Conservation (phyloP, 2,113 vertebrate species). For the Ellobius talpinus region DNA sequence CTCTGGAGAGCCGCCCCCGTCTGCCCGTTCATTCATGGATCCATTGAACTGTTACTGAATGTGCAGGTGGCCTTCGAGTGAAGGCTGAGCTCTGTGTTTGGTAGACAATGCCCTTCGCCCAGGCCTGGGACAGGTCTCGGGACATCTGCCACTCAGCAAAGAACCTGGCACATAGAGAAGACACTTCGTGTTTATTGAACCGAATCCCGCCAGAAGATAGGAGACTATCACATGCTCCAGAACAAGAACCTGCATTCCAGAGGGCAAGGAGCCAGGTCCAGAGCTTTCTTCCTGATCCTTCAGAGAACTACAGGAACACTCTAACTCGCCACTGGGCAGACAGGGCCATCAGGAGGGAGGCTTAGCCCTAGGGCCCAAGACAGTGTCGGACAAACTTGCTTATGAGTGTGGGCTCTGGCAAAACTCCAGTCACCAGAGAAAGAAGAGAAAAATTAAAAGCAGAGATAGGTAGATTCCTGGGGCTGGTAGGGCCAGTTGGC, state of each 20-base stretch:
- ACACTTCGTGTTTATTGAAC: background rate
- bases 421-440: background rate
- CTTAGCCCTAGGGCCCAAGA: background rate
- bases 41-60: background rate
- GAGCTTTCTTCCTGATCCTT: background rate
- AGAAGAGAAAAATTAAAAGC: background rate
- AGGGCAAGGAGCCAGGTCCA: background rate
- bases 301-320: background rate
- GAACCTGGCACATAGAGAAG: background rate
- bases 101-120: background rate
- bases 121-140: background rate
- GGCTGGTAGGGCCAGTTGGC: background rate
- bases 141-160: constrained; percentile 2
- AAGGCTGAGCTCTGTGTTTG: background rate
- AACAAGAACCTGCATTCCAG: background rate
- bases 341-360: background rate
- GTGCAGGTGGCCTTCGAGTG: constrained; percentile 18
- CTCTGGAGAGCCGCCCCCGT: background rate
- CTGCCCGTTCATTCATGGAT: constrained; percentile 31
- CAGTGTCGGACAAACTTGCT: background rate
- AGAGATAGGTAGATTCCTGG: background rate
- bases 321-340: background rate
- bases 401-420: background rate
- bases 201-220: background rate
- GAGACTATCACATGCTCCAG: background rate